Base-by-base conservation (phyloP, 2,888 invertebrate species). In the Smittia sp. region DNA sequence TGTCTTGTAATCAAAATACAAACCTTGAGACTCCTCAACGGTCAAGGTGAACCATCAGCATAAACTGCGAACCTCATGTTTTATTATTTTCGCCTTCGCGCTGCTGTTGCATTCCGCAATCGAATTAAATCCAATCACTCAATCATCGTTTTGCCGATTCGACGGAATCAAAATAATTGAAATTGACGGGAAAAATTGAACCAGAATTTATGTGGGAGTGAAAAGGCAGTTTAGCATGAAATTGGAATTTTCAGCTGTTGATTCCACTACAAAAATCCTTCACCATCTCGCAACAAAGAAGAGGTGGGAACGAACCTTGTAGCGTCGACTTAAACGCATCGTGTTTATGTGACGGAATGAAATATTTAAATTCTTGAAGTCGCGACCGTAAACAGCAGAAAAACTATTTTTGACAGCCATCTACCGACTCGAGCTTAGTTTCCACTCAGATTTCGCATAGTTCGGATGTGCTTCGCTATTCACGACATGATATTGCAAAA, bases 231-330 rank as follows among this genome's bases (percentile, higher is more conserved):
- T 32, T 32, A 6, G 11, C 46, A 46, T 46, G 46, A 46, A 46
- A 46, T 46, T 46, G n/a, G 46, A n/a, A n/a, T 46, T 15, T 46
- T 46, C 46, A 46, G 46, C 46, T 46, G 46, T 46, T 46, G 46
- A 46, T 46, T 46, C 11, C 6, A 46, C 15, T 9, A 32, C 9
- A 46, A 46, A 6, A 46, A 15, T 46, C 15, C 46, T 46, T 46
- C 46, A 46, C 3, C 15, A n/a, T 46, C 46, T 46, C 46, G 46
- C 15, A 15, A 15, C 2, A 46, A 46, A 46, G 15, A 46, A 3
- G n/a, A n/a, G 11, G 6, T 11, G 46, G 46, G 11, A n/a, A 15
- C 15, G n/a, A 46, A 46, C 15, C 15, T 46, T 46, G 11, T 13
- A 46, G 15, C 46, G 2, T 46, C n/a, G 46, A 46, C 2, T 46